Evolutionary conservation across 1,140 invertebrate genomes (phyloP).

Genomic region (Colletes latitarsis): DNA sequence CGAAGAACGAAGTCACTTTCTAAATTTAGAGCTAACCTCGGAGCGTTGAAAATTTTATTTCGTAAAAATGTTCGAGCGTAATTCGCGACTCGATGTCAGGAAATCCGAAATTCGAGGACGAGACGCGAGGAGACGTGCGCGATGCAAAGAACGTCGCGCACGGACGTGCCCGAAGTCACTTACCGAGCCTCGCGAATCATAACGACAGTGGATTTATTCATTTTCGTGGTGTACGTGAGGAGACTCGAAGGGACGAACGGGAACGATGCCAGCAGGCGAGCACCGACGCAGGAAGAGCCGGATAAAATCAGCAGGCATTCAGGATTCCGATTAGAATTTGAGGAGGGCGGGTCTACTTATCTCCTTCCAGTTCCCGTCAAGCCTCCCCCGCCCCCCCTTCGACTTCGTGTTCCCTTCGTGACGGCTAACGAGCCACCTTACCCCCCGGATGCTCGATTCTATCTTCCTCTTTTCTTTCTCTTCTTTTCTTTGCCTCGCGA

Average conservation of each 20-base stretch:
- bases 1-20: too few species aligned
- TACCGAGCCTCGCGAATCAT: neutral
- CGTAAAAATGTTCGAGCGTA: too few species aligned
- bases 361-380: neutral
- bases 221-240: neutral
- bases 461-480: neutral
- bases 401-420: neutral
- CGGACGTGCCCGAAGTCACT: neutral
- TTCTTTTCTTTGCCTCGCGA: neutral
- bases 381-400: neutral
- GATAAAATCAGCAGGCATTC: conserved; percentile 18
- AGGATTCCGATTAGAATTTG: conserved; percentile 44
- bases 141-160: neutral
- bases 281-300: neutral
- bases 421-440: neutral
- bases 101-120: neutral
- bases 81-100: too few species aligned
- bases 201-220: neutral
- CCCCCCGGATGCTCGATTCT: neutral
- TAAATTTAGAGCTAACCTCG: too few species aligned
- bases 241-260: neutral
- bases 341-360: conserved; percentile 1
- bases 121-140: neutral
- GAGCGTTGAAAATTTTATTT: too few species aligned
- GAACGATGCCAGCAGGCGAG: neutral